Base-by-base conservation (phyloP, 2,113 vertebrate species). In the Agelaius phoeniceus region DNA sequence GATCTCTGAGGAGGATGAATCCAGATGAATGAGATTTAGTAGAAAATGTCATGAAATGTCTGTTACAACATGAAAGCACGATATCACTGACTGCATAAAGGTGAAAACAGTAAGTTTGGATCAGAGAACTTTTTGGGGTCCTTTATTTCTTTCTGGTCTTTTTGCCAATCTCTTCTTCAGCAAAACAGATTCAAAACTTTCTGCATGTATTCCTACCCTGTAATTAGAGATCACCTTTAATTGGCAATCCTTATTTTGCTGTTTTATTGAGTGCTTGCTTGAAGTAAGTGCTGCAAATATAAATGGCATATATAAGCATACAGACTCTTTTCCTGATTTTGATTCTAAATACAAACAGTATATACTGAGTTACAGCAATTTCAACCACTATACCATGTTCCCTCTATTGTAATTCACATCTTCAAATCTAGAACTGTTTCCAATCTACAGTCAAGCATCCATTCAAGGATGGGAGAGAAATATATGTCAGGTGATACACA, bases 11-110 rank as follows among this genome's bases (percentile, higher is more conserved):
- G 74, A 82, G 87, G 28, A 89, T 6, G 20, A 89, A 92, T 73
- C 46, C 65, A 96, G 86, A 89, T 74, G 68, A 95, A 87, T 57
- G 84, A 93, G 87, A 94, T 83, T 93, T 93, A 91, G 81, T 49
- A 72, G 83, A 84, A 94, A 96, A 96, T 95, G 93, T 86, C 79
- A 91, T 52, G 63, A 93, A 94, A 86, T 88, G 51, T 43, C 61
- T 87, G 39, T 77, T 93, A 44, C 24, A 88, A 93, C 85, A 87
- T 41, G 61, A 69, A 94, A 90, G 35, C 39, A 58, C 8, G 58
- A 52, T 63, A 93, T 43, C 44, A 48, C 6, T 66, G 43, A 59
- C 35, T 65, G 39, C 27, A 43, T 23, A 84, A 91, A 92, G 66
- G 51, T 81, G 58, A 90, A 88, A 90, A 78, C 11, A 66, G 30